phyloP scores from a whole-genome alignment of 92 coral and sea anemone genomes.

The Epizoanthus illoricatus region DNA sequence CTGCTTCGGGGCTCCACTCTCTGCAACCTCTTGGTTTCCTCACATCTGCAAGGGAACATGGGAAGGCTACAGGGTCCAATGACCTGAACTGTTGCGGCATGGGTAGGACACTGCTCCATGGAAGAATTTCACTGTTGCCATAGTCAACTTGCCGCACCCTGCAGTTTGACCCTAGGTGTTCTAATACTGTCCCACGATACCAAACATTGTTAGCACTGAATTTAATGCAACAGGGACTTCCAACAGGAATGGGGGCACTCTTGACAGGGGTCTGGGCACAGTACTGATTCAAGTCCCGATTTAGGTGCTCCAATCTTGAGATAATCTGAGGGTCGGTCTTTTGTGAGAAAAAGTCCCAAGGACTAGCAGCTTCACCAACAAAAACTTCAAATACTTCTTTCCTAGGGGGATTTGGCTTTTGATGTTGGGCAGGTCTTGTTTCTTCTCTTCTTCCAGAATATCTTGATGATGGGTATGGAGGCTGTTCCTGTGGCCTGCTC shows the following conservation, averaged over 20 bases:
- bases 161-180: conserved; percentile 18
- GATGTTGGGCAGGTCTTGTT: neutral
- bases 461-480: neutral
- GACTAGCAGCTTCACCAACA: conserved; percentile 61
- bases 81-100: conserved; percentile 46
- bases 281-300: conserved; percentile 49
- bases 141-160: conserved; percentile 59
- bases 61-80: conserved; percentile 33
- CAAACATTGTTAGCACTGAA: conserved; percentile 52
- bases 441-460: neutral
- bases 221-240: conserved; percentile 60
- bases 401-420: neutral
- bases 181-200: conserved; percentile 57
- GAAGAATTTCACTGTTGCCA: conserved; percentile 53
- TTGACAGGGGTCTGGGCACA: conserved; percentile 34
- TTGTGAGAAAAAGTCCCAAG: conserved; percentile 72
- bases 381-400: conserved; percentile 59
- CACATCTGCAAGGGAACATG: conserved; percentile 48
- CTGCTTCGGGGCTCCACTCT: conserved; percentile 45
- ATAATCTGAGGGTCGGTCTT: conserved; percentile 59
- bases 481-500: neutral
- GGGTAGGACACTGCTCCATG: conserved; percentile 44
- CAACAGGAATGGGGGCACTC: conserved; percentile 18
- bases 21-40: conserved; percentile 34
- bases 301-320: conserved; percentile 48